A percentile compares a stretch with the other conserved stretches of the same genome.
Conservation (phyloP, 2,888 invertebrate genomes). For the Luperina nickerlii region DNA sequence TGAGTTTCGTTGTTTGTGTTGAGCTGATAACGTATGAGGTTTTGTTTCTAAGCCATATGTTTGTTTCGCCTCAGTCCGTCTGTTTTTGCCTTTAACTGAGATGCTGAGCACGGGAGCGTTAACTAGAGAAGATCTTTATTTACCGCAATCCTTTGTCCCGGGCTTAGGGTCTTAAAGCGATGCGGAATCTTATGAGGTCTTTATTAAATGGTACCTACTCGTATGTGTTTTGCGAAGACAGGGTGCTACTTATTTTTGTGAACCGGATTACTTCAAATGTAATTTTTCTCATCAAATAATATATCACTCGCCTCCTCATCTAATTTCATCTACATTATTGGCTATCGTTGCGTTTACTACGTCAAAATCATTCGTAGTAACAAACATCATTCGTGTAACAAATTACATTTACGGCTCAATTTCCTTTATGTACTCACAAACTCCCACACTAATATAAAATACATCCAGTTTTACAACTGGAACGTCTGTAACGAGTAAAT, state of each 20-base stretch:
- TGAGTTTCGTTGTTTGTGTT: constrained; percentile 61
- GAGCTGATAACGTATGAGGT: constrained; percentile 67
- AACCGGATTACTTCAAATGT: neutral
- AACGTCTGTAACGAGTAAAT: constrained; percentile 34
- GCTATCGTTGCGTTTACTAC: neutral
- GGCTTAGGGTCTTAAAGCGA: constrained; percentile 19
- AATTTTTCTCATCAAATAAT: neutral
- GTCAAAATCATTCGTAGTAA: neutral
- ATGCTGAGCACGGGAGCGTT: constrained; percentile 39
- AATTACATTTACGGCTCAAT: neutral
- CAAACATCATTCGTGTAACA: neutral
- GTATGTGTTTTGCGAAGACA: neutral
- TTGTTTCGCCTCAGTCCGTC: constrained; percentile 59
- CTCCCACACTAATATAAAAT: constrained; percentile 33
- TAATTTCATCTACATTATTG: neutral
- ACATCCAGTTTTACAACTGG: constrained; percentile 49
- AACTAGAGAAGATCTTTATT: constrained; percentile 48
- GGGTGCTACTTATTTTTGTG: neutral
- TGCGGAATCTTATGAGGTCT: constrained; percentile 29
- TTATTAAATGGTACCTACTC: constrained; percentile 17
- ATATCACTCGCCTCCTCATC: neutral
- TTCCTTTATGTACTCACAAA: constrained; percentile 1
- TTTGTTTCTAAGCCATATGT: constrained; percentile 65
- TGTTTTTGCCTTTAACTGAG: constrained; percentile 41
- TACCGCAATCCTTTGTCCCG: constrained; percentile 23